Percentiles rank a stretch among this genome's conserved stretches.
These are phyloP conservation scores for Lepidurus apus DNA, from an alignment of 1,140 invertebrate genomes.

Conservation along the genomic window DNA sequence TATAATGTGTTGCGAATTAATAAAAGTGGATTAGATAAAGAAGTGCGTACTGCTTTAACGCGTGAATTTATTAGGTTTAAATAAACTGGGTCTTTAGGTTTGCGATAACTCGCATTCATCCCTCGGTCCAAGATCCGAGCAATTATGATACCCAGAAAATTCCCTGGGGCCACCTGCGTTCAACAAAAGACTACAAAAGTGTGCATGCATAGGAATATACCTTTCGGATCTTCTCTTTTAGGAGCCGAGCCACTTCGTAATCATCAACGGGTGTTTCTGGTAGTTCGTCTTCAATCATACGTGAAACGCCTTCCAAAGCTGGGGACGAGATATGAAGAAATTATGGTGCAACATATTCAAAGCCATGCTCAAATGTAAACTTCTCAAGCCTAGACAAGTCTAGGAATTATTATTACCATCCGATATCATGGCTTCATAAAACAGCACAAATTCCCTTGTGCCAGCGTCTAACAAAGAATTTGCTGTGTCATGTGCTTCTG, in stretches of 20 bases:
- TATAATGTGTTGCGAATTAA: not conserved
- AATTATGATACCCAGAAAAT: not conserved
- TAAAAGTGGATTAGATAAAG: not conserved
- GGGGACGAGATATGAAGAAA: not conserved
- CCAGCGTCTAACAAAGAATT: not conserved
- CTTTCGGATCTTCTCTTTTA: not conserved
- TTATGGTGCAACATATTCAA: not conserved
- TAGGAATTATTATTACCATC: not conserved
- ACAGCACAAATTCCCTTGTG: not conserved
- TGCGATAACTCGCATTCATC: not conserved
- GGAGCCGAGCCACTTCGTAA: not conserved
- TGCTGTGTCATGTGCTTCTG: not conserved
- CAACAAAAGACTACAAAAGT: not conserved
- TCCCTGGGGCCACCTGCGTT: not conserved
- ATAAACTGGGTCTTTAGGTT: not conserved
- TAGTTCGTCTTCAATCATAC: not conserved
- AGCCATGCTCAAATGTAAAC: not conserved
- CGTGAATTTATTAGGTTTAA: not conserved
- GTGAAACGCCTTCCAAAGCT: not conserved
- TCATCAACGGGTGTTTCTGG: not conserved
- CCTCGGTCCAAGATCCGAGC: not conserved
- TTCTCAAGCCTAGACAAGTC: no score
- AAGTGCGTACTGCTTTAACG: not conserved
- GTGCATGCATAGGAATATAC: not conserved
- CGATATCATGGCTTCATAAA: slow-evolving; percentile 14